A percentile compares a stretch with the other conserved stretches of the same genome.
phyloP scores from a whole-genome alignment of 1,140 invertebrate genomes.

The Tetraneura akinire region DNA sequence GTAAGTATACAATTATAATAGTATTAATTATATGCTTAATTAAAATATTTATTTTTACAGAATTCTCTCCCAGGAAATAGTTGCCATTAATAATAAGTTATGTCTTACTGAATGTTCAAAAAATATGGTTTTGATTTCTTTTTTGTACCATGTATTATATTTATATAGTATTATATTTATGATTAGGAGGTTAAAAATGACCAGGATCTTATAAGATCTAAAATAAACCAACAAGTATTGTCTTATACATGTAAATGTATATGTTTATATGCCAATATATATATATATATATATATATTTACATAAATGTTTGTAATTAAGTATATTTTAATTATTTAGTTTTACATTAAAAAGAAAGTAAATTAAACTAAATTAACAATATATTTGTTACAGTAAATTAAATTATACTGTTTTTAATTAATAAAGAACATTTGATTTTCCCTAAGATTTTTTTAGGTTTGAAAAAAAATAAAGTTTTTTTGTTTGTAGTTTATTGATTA shows the following conservation, averaged over 20 bases:
- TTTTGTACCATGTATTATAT: background rate
- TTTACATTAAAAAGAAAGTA: background rate
- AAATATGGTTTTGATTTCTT: constrained; percentile 2
- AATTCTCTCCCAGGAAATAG: constrained; percentile 19
- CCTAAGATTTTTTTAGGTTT: constrained; percentile 14
- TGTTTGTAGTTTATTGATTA: background rate
- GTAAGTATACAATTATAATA: constrained; percentile 35
- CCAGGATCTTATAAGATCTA: background rate
- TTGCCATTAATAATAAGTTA: constrained; percentile 22
- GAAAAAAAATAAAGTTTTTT: too few species aligned
- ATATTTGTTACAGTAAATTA: background rate
- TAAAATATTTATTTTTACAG: constrained; percentile 12
- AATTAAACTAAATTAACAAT: too few species aligned
- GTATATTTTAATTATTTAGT: constrained; percentile 14
- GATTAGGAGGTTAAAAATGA: background rate
- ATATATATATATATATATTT: too few species aligned
- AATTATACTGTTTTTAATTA: background rate
- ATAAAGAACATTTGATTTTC: background rate
- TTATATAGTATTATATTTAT: constrained; percentile 1
- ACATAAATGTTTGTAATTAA: too few species aligned
- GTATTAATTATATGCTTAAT: background rate
- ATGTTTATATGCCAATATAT: constrained; percentile 1
- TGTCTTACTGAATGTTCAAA: background rate
- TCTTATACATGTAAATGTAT: background rate
- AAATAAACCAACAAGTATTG: constrained; percentile 28